These are phyloP conservation scores for Eutolmus rufibarbis DNA, from an alignment of 2,888 invertebrate species.

Conservation along the genomic window DNA sequence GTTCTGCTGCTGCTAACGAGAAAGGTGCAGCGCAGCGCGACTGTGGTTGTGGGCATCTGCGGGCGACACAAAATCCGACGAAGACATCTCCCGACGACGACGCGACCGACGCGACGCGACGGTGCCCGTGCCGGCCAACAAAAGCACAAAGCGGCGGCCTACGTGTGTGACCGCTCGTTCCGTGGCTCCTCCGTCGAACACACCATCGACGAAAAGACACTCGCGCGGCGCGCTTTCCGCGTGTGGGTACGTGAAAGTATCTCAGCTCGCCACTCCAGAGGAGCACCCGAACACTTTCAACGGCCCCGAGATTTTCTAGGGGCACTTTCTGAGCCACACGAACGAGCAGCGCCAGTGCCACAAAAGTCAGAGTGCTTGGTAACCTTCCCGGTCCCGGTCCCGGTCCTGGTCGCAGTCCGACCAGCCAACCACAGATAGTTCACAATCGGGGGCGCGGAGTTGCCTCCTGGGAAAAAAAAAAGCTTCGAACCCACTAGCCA, in stretches of 20 bases:
- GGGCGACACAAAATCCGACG: constrained; percentile 1
- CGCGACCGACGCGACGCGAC: too few species aligned
- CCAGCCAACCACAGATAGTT: background rate
- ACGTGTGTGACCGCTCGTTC: background rate
- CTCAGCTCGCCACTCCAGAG: background rate
- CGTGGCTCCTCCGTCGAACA: background rate
- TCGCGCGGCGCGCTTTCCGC: background rate
- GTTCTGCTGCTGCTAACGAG: background rate
- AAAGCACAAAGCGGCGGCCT: background rate
- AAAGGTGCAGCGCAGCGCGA: background rate
- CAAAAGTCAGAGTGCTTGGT: background rate
- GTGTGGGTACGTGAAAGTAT: constrained; percentile 9
- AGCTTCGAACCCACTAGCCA: background rate
- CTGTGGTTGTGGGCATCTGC: constrained; percentile 14
- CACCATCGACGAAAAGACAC: background rate
- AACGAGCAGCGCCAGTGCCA: background rate
- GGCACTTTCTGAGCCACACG: background rate
- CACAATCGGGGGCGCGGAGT: background rate
- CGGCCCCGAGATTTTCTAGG: background rate
- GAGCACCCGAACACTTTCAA: background rate
- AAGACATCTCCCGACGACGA: background rate
- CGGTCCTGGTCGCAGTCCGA: background rate
- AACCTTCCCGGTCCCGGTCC: background rate
- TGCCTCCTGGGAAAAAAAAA: background rate
- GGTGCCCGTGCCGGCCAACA: background rate